Evolutionary conservation across 2,888 invertebrate species (phyloP), one percentile per base, ranked within the genome.

Genomic region (Phengaris arion): DNA sequence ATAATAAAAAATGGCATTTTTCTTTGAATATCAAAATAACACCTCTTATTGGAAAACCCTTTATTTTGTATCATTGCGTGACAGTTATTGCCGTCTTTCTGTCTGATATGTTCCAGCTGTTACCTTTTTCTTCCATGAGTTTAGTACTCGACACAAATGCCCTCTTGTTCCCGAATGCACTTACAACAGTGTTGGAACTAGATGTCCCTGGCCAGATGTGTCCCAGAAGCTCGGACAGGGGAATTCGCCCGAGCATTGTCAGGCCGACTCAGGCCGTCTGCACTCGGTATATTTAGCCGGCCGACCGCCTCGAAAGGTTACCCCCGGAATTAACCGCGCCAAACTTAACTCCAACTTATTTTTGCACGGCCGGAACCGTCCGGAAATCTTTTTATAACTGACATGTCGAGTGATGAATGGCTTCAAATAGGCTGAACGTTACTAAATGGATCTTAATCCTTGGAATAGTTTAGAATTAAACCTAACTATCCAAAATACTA

Each of bases 331-430:
- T 90, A 91, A 91, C 87, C 80, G 78, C 79, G 85, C 89, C 88
- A 90, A 91, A 91, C 90, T 92, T 92, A 91, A 91, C 89, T 83
- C 81, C 77, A 81, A 87, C 89, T 92, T 92, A 91, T 91, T 91
- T 90, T 89, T 83, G 86, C 85, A 79, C 83, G 75, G 76, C 77
- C 79, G 77, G 79, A 83, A 79, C 79, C 85, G 81, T 83, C 83
- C 81, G 46, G 45, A n/a, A 51, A 15, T 46, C 57, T 48, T 70
- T 68, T 69, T 68, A 68, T 68, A 68, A 75, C 74, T 70, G 22
- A 70, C 48, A 10, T 51, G 70, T 51, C 15, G n/a, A 59, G 59
- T 46, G 22, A 48, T 51, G 15, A 15, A 68, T 70, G 15, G n/a
- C 35, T 22, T 9, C 22, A 10, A 22, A 57, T 45, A 7, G 4